Base-by-base conservation (phyloP, 1,140 invertebrate species). In the Drosophila jambulina region DNA sequence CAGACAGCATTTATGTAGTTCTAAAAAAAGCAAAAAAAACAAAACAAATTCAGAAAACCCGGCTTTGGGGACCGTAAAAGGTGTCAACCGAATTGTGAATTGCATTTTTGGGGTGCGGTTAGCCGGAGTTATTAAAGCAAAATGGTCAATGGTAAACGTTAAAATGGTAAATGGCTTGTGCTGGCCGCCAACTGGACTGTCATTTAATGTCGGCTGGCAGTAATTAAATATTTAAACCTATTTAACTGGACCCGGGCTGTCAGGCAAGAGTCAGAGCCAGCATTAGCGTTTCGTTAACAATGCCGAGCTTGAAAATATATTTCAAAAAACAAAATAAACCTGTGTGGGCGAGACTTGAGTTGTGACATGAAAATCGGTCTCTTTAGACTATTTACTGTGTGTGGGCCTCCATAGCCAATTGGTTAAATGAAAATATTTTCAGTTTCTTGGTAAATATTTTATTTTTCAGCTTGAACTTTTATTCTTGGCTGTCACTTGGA, bases 141-240 rank as follows among this genome's bases (percentile, higher is more conserved):
- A 54, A 84, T 70, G 34, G 48, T 51, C 29, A 51, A 48, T 17
- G 43, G 5, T 23, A 21, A 21, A 45, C 3, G 13, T 15, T 48
- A 25, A 42, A 48, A 48, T 48, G 27, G 27, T 49, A 67, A 67
- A 67, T 59, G 65, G 68, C 32, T 23, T 54, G 69, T 57, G 51
- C 68, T 21, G 63, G 15, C 42, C 59, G 58, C 23, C 60, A 68
- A 67, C 34, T 69, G 75, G 42, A 70, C 64, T 75, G 82, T 42
- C 82, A 85, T 81, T 85, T 78, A 85, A 67, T 64, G 69, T 54
- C 60, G 65, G 43, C 63, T 78, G 51, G 21, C 67, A 59, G 84
- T 90, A 88, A 88, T 88, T 88, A 88, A 88, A 88, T 88, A 88
- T 88, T 90, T 80, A 64, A 74, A 65, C 82, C 64, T 70, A 51